Percentiles rank a stretch among this genome's conserved stretches.
These are phyloP conservation scores for Xylota segnis DNA, from an alignment of 2,888 invertebrate species.

Conservation along the genomic window DNA sequence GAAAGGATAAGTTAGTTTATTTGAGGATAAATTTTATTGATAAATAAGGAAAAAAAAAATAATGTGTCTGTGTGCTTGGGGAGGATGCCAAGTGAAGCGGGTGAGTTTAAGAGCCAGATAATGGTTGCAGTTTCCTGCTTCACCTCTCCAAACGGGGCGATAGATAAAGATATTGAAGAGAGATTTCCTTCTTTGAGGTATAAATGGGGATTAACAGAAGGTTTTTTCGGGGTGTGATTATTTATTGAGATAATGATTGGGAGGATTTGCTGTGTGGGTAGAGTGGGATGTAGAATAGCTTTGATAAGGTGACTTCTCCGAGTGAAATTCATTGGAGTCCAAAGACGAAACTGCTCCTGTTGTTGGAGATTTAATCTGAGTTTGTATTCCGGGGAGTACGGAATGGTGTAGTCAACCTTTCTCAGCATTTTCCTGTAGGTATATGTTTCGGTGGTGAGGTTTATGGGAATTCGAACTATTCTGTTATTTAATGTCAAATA, in stretches of 20 bases:
- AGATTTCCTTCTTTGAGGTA: conserved; percentile 54
- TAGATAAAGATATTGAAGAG: conserved; percentile 39
- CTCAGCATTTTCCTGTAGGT: neutral
- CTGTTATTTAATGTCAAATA: too few relatives aligned
- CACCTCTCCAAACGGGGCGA: conserved; percentile 9
- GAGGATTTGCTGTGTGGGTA: conserved; percentile 9
- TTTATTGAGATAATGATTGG: conserved; percentile 61
- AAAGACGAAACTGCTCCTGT: neutral
- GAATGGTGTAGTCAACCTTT: neutral
- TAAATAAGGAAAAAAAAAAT: conserved; percentile 66
- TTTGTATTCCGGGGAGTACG: neutral
- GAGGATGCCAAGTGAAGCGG: conserved; percentile 37
- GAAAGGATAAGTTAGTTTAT: conserved; percentile 75
- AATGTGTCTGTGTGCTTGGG: neutral
- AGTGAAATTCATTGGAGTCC: neutral
- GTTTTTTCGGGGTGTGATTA: conserved; percentile 37
- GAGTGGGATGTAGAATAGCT: neutral
- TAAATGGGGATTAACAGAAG: conserved; percentile 53
- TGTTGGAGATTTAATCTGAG: neutral
- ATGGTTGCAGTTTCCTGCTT: conserved; percentile 61
- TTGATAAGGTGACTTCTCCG: neutral
- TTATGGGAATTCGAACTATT: neutral
- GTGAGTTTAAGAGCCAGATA: conserved; percentile 58
- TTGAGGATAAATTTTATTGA: conserved; percentile 73
- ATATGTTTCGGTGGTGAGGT: too few relatives aligned